Evolutionary conservation across 2,797 vertebrate species (phyloP).

Genomic region (Rhabdomys pumilio): DNA sequence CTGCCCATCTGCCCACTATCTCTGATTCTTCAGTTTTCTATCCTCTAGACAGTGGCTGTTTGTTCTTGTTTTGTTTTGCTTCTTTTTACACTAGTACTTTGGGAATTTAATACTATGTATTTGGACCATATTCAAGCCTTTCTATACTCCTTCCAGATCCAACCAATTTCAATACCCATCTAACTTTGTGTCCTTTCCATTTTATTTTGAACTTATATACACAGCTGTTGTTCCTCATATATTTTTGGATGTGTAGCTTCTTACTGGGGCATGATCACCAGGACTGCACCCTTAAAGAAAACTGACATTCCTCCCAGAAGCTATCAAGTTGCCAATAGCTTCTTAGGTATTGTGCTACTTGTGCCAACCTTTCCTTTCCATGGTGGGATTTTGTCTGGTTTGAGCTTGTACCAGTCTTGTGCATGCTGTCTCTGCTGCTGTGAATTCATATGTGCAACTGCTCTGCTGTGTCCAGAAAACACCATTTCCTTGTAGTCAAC

Average conservation of each 20-base stretch:
- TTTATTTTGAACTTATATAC: background rate
- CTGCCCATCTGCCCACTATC: background rate
- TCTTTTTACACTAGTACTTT: background rate
- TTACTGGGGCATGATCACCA: no score
- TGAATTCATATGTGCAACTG: background rate
- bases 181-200: background rate
- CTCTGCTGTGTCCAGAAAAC: background rate
- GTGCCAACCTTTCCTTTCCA: no score
- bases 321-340: background rate
- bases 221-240: background rate
- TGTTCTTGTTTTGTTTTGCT: background rate
- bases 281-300: background rate
- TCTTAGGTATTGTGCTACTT: background rate
- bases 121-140: background rate
- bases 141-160: background rate
- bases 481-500: background rate
- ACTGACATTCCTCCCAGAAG: no score
- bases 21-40: background rate
- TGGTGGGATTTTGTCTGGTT: no score
- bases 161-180: background rate
- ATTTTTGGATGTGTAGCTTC: background rate
- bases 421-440: background rate
- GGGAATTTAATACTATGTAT: background rate
- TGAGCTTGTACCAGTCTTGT: background rate
- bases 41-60: background rate